Evolutionary conservation across 2,888 invertebrate species (phyloP), one percentile per base, ranked within the genome.

Genomic region (Callinectes sapidus): DNA sequence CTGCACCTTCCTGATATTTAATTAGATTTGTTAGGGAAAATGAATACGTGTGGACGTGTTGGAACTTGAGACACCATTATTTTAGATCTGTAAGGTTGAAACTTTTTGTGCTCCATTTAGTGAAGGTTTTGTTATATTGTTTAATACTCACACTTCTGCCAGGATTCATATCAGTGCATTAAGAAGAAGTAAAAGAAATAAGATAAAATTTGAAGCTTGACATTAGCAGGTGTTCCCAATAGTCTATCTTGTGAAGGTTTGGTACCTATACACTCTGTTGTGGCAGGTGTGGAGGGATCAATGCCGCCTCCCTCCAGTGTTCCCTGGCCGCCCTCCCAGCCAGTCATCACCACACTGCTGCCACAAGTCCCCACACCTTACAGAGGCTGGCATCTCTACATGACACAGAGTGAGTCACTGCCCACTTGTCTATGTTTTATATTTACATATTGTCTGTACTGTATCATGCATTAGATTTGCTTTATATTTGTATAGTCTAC

Each of bases 331-430:
- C 88, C 77, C 10, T 92, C 88, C 71, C 93, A 93, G 35, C 92
- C 89, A n/a, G 77, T 32, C 23, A 94, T 94, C 55, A 92, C 92
- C 18, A 71, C 94, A 23, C 66, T 94, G 85, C 90, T 94, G 39
- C 94, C 94, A 18, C 90, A 66, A 16, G 91, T 92, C n/a, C 89
- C 89, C 39, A 93, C 93, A 28, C 94, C 94, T 18, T 94, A 92
- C 77, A 93, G 90, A 55, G 93, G 94, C 32, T 94, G 94, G 94
- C 88, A 91, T 10, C 90, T 93, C 32, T 94, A 94, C 81, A 93
- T 94, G 92, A 93, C 90, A 61, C 90, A 94, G 90, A 92, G 94
- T 93, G 48, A 39, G 87, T 71, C 66, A 18, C 14, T 16, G 54
- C 32, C 18, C 42, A n/a, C 66, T 39, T 14, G 28, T 85, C 71